A percentile compares a stretch with the other conserved stretches of the same genome.
These are phyloP conservation scores for Chymomyza procnemis DNA, from an alignment of 2,888 invertebrate species.

Conservation along the genomic window DNA sequence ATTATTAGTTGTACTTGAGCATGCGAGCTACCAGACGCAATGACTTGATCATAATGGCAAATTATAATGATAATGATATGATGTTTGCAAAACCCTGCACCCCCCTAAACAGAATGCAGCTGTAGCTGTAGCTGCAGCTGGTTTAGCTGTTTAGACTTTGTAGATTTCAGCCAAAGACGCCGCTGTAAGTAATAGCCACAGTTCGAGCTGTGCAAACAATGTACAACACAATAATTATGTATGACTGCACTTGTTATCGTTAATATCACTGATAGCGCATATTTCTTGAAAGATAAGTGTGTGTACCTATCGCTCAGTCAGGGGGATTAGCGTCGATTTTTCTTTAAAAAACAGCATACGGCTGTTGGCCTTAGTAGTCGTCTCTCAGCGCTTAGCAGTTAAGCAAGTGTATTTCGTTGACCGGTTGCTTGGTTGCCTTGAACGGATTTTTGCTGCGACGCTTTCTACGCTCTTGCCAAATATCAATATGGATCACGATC, in stretches of 20 bases:
- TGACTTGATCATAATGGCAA: not conserved
- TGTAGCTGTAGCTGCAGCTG: not conserved
- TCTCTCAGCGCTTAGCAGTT: slow-evolving; percentile 48
- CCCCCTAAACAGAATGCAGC: too few relatives aligned
- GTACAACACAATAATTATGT: not conserved
- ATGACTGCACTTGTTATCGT: slow-evolving; percentile 19
- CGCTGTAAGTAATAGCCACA: too few relatives aligned
- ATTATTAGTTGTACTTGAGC: slow-evolving; percentile 2
- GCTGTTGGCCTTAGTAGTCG: slow-evolving; percentile 47
- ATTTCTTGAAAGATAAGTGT: slow-evolving; percentile 63
- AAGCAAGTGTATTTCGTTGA: slow-evolving; percentile 44
- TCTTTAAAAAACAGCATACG: slow-evolving; percentile 58
- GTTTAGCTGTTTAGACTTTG: too few relatives aligned
- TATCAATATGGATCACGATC: slow-evolving; percentile 68
- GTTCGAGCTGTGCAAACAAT: not conserved
- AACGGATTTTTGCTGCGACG: not conserved
- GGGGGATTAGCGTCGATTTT: slow-evolving; percentile 56
- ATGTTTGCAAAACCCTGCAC: not conserved
- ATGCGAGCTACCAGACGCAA: not conserved
- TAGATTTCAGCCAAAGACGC: not conserved
- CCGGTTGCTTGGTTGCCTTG: not conserved
- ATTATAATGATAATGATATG: too few relatives aligned
- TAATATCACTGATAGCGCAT: slow-evolving; percentile 52
- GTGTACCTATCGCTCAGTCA: slow-evolving; percentile 27
- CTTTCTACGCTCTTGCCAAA: too few relatives aligned